Percentiles rank a stretch among this genome's conserved stretches.
Evolutionary conservation across 2,888 invertebrate species (phyloP).

Genomic region (Entomobrya proxima): DNA sequence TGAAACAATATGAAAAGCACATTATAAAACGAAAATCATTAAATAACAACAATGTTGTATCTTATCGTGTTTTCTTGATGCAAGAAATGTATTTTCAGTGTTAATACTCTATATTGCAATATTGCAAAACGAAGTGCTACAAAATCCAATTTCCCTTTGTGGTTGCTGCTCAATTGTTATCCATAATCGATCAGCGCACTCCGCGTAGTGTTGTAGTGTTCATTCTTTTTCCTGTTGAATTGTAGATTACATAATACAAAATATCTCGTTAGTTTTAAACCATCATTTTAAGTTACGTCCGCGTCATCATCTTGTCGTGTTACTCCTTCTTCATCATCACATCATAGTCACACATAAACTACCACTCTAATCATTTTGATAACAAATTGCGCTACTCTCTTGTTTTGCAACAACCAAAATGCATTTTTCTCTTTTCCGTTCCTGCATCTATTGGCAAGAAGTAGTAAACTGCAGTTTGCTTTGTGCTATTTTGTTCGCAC

Average conservation of each 20-base stretch:
- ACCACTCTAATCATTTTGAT: conserved; percentile 40
- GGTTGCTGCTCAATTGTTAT: not conserved
- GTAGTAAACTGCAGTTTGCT: not conserved
- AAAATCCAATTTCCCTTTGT: not conserved
- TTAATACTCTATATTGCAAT: too few relatives aligned
- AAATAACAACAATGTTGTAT: too few relatives aligned
- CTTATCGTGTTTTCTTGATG: too few relatives aligned
- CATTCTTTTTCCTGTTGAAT: not conserved
- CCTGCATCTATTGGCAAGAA: conserved; percentile 22
- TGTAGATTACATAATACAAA: not conserved
- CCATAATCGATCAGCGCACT: not conserved
- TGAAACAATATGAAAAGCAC: conserved; percentile 9
- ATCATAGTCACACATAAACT: conserved; percentile 5
- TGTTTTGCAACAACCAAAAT: conserved; percentile 46
- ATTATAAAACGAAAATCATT: not conserved
- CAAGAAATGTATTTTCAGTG: not conserved
- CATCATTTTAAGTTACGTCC: too few relatives aligned
- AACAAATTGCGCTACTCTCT: conserved; percentile 48
- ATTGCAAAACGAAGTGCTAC: not conserved
- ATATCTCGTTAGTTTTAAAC: conserved; percentile 25
- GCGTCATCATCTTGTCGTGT: not conserved
- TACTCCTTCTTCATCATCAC: not conserved
- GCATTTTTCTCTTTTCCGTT: too few relatives aligned
- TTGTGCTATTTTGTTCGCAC: not conserved
- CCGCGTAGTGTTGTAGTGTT: not conserved